Evolutionary conservation across 2,113 vertebrate species (phyloP), one percentile per base, ranked within the genome.

Genomic region (Urocynchramus pylzowi): DNA sequence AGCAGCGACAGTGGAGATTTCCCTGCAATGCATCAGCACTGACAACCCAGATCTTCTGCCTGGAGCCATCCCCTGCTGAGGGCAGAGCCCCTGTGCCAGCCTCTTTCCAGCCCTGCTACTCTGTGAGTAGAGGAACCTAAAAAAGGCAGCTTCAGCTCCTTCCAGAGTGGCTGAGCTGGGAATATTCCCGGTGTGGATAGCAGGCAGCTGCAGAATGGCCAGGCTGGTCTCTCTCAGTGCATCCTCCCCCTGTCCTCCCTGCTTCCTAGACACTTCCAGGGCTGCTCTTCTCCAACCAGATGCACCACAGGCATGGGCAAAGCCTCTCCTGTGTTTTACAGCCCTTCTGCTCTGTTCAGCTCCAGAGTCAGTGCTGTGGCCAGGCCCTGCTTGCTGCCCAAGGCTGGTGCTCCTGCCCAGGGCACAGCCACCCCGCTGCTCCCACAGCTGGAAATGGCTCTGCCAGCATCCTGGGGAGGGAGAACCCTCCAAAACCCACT

Each of bases 181-280:
- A 19, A 13, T 15, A 16, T 0, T 1, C 28, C 44, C 0, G 0
- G 9, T 20, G 22, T 17, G 12, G 24, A 24, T 3, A 20, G 67
- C 13, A 35, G 63, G 42, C 57, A 49, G 37, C 63, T 63, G 68
- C 78, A 79, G 50, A 15, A 6, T 1, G 0, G 41, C 30, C 63
- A 59, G 24, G 10, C 16, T 2, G 0, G 14, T 49, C 7, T 41
- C 24, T 84, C 28, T 16, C 4, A 1, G 7, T 31, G 2, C 69
- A 27, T 27, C 47, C 11, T 71, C 23, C 18, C 11, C 54, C 10
- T 37, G 28, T 24, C 14, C 13, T 59, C 23, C 37, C 41, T 13
- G 19, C 35, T n/a, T 22, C 30, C 47, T 53, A 10, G 65, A 50
- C 23, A 13, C 13, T 79, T 79, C 47, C 52, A 56, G 45, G 17